phyloP scores from a whole-genome alignment of 2,888 invertebrate species.

The Leucophora obtusa region DNA sequence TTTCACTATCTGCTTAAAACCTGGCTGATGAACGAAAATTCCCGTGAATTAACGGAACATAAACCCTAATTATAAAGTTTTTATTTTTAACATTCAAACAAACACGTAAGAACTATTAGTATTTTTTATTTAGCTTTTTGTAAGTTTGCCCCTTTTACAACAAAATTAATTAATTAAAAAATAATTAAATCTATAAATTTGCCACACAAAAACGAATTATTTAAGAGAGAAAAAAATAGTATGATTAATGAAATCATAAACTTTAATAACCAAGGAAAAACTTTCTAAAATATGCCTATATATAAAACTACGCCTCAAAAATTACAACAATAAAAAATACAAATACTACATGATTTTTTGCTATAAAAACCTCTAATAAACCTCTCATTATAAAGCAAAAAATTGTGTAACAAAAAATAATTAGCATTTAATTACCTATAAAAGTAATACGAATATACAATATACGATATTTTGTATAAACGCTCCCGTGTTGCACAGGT shows the following conservation, averaged over 20 bases:
- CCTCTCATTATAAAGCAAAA: constrained; percentile 27
- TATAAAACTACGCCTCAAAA: constrained; percentile 44
- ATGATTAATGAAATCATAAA: constrained; percentile 49
- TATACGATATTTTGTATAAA: constrained; percentile 10
- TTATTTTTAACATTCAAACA: not conserved
- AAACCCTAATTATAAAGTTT: not conserved
- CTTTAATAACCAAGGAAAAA: constrained; percentile 2
- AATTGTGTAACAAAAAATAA: constrained; percentile 55
- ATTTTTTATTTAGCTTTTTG: not conserved
- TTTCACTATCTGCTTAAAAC: too few relatives aligned
- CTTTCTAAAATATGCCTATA: constrained; percentile 27
- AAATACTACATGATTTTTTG: constrained; percentile 20
- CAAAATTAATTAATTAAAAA: constrained; percentile 45
- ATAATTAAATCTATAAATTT: constrained; percentile 2
- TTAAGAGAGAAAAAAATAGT: constrained; percentile 13
- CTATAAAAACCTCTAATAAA: constrained; percentile 28
- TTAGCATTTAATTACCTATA: constrained; percentile 61
- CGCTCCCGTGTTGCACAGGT: constrained; percentile 42
- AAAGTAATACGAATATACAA: constrained; percentile 38
- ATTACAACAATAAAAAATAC: constrained; percentile 21
- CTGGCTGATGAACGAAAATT: too few relatives aligned
- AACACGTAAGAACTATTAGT: constrained; percentile 18
- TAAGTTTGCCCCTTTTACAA: not conserved
- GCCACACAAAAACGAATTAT: not conserved
- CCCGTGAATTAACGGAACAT: too few relatives aligned